Evolutionary conservation across 2,113 vertebrate species (phyloP).

Genomic region (Oxyura jamaicensis): DNA sequence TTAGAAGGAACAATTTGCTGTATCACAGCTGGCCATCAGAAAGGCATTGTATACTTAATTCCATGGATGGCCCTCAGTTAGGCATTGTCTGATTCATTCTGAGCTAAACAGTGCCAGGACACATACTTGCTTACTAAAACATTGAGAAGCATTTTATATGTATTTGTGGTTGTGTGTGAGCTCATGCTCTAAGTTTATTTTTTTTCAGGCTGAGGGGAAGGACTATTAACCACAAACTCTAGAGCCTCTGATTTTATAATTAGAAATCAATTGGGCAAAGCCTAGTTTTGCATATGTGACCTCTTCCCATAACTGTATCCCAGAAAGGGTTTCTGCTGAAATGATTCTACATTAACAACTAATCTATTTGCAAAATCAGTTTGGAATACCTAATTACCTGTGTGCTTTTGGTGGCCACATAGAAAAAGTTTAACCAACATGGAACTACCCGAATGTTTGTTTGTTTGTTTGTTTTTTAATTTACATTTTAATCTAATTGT

Average conservation of each 20-base stretch:
- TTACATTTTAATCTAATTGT: slow-evolving; percentile 15
- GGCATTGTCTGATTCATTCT: slow-evolving; percentile 41
- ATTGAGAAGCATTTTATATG: neutral
- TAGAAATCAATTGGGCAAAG: slow-evolving; percentile 78
- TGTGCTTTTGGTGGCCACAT: neutral
- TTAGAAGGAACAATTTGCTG: slow-evolving; percentile 70
- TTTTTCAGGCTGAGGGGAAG: slow-evolving; percentile 48
- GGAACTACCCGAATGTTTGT: neutral
- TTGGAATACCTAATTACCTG: slow-evolving; percentile 48
- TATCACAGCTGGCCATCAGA: slow-evolving; percentile 73
- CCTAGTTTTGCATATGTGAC: slow-evolving; percentile 71
- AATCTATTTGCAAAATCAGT: slow-evolving; percentile 61
- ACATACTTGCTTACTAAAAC: neutral
- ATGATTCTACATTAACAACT: slow-evolving; percentile 55
- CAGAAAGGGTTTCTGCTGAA: slow-evolving; percentile 57
- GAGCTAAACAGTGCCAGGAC: slow-evolving; percentile 53
- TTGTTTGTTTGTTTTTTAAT: neutral
- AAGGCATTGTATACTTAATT: slow-evolving; percentile 67
- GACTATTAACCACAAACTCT: slow-evolving; percentile 69
- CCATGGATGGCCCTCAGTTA: slow-evolving; percentile 61
- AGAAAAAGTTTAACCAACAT: neutral
- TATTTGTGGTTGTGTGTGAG: neutral
- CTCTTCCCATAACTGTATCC: slow-evolving; percentile 39
- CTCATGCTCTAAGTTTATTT: neutral
- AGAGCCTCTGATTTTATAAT: slow-evolving; percentile 72